These are phyloP conservation scores for Hydrotaea cyrtoneurina DNA, from an alignment of 2,888 invertebrate genomes.

Conservation along the genomic window DNA sequence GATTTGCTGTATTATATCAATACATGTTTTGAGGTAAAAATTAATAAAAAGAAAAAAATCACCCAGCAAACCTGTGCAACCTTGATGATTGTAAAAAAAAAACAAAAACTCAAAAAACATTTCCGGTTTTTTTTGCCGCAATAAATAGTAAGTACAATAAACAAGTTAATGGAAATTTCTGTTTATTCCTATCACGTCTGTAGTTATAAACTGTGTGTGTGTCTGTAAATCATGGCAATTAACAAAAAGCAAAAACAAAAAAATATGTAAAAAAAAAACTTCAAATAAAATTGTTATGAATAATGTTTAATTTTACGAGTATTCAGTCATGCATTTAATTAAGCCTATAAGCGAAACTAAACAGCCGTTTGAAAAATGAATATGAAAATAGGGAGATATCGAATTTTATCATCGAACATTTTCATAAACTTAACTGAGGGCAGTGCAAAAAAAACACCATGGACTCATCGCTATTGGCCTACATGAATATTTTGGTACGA, in stretches of 20 bases:
- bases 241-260: too few relatives aligned
- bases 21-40: not conserved
- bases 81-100: conserved; percentile 30
- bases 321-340: not conserved
- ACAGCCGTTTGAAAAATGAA: not conserved
- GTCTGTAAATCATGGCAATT: not conserved
- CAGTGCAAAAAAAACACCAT: too few relatives aligned
- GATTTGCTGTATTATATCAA: too few relatives aligned
- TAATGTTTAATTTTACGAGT: not conserved
- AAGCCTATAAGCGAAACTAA: not conserved
- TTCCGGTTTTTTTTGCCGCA: conserved; percentile 22
- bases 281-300: not conserved
- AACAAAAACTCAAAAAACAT: too few relatives aligned
- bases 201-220: too few relatives aligned
- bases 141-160: not conserved
- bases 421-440: too few relatives aligned
- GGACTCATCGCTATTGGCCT: too few relatives aligned
- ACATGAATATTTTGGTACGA: too few relatives aligned
- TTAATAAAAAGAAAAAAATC: conserved; percentile 18
- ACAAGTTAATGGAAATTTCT: not conserved
- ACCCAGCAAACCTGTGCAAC: not conserved
- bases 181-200: not conserved
- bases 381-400: too few relatives aligned
- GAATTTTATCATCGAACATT: too few relatives aligned
- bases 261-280: not conserved